Base-by-base conservation (phyloP, 35 echinoderm and acorn worm genomes). In the Strongylocentrotus purpuratus region DNA sequence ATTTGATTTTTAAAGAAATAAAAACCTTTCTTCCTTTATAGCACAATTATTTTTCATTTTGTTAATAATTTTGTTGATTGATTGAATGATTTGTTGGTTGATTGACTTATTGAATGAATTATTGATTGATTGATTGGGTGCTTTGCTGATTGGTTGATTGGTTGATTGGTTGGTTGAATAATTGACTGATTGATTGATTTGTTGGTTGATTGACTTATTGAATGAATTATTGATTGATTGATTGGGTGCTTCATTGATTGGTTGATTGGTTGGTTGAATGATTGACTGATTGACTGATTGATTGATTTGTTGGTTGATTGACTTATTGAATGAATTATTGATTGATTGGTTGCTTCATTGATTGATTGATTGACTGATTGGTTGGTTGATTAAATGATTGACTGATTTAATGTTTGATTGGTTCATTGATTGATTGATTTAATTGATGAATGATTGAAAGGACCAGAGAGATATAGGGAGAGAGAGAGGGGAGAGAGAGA, bases 1-100 rank as follows among this genome's bases (percentile, higher is more conserved):
- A 78, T 78, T 78, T 78, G 65, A 78, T 78, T 78, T 78, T 78
- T n/a, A 28, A 78, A n/a, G 65, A 78, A 78, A 78, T 78, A 78
- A 78, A 78, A 4, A 78, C 65, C 65, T 78, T 78, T 78, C 65
- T 78, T 78, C 65, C 65, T n/a, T 59, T 59, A 59, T 28, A 78
- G 65, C 65, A 78, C 20, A 78, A 7, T 78, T 7, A 78, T 28
- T 7, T 78, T 78, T 28, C 22, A 8, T 78, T 22, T 78, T 78
- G n/a, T 3, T 4, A n/a, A 78, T 28, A 28, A 15, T 22, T 4
- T 22, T 22, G 22, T 78, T 78, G 65, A n/a, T n/a, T 78, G 18
- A 78, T 78, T 78, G 6, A 78, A 5, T 78, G 65, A n/a, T 78
- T 28, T 6, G 28, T 78, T 78, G 25, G 65, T 78, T 78, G 65